These are phyloP conservation scores for Lacerta bilineata DNA, from an alignment of 2,797 vertebrate species.

Conservation along the genomic window DNA sequence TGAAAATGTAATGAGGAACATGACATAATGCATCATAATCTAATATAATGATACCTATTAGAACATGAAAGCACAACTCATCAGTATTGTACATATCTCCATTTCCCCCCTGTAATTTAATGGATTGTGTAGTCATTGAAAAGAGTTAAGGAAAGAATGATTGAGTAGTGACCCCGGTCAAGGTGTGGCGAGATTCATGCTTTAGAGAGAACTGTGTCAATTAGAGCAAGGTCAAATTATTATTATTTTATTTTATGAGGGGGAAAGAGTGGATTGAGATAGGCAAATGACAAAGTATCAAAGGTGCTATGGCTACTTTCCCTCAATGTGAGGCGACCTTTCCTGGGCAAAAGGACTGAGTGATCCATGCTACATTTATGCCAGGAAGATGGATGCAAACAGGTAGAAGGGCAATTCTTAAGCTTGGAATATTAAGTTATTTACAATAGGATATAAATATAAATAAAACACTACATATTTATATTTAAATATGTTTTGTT, in stretches of 20 bases:
- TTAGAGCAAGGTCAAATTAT: conserved; percentile 42
- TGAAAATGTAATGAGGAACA: conserved; percentile 72
- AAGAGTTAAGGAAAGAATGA: conserved; percentile 64
- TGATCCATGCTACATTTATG: background rate
- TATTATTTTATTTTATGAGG: background rate
- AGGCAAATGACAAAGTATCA: too few species aligned
- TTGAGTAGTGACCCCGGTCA: conserved; percentile 60
- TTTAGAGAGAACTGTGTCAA: conserved; percentile 43
- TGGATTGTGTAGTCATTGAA: conserved; percentile 63
- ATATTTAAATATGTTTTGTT: too few species aligned
- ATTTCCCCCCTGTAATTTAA: conserved; percentile 67
- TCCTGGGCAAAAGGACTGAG: background rate
- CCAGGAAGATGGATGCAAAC: background rate
- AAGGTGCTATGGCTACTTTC: background rate
- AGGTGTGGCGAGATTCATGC: conserved; percentile 56
- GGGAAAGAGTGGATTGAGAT: too few species aligned
- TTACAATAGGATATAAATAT: background rate
- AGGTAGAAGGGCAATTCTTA: background rate
- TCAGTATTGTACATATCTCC: conserved; percentile 62
- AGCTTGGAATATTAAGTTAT: background rate
- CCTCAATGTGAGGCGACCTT: background rate
- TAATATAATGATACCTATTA: conserved; percentile 72
- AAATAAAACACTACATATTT: too few species aligned
- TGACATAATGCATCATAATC: conserved; percentile 72
- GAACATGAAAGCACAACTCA: conserved; percentile 64